Evolutionary conservation across 2,113 vertebrate genomes (phyloP).

Genomic region (Semicossyphus pulcher): DNA sequence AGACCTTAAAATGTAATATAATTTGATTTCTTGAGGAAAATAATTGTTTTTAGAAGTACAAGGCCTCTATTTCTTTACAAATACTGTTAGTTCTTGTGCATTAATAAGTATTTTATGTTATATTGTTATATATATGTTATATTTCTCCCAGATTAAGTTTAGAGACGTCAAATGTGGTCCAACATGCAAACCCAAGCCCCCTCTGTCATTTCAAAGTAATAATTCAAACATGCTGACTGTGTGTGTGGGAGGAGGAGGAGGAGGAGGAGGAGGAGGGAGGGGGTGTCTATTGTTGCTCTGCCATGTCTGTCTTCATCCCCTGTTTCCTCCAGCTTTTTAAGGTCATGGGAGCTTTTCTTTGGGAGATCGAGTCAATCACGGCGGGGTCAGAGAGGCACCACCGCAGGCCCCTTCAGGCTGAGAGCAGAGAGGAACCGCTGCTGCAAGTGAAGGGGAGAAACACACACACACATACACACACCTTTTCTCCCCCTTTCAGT

Average conservation of each 20-base stretch:
- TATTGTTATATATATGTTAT: too few species aligned
- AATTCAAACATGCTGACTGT: constrained; percentile 36
- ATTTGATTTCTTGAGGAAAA: too few species aligned
- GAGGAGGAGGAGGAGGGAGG: fast-evolving
- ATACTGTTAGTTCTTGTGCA: too few species aligned
- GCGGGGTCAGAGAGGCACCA: constrained; percentile 40
- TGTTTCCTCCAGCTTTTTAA: constrained; percentile 51
- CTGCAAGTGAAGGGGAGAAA: constrained; percentile 19
- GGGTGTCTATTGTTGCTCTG: constrained; percentile 36
- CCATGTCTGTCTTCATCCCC: constrained; percentile 59
- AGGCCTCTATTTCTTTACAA: too few species aligned
- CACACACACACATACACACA: neutral
- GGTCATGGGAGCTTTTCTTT: constrained; percentile 62
- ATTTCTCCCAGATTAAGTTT: constrained; percentile 4
- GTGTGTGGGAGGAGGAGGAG: neutral
- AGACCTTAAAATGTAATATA: too few species aligned
- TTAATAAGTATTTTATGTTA: too few species aligned
- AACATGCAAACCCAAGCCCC: constrained; percentile 1
- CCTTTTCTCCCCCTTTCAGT: neutral
- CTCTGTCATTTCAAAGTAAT: constrained; percentile 33
- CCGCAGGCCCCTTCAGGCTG: constrained; percentile 16
- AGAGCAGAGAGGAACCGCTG: neutral
- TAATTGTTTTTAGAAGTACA: too few species aligned
- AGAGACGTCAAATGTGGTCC: constrained; percentile 15
- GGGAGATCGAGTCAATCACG: constrained; percentile 49